Conservation (phyloP, 2,797 vertebrate genomes). For the Phyllotis vaccarum region DNA sequence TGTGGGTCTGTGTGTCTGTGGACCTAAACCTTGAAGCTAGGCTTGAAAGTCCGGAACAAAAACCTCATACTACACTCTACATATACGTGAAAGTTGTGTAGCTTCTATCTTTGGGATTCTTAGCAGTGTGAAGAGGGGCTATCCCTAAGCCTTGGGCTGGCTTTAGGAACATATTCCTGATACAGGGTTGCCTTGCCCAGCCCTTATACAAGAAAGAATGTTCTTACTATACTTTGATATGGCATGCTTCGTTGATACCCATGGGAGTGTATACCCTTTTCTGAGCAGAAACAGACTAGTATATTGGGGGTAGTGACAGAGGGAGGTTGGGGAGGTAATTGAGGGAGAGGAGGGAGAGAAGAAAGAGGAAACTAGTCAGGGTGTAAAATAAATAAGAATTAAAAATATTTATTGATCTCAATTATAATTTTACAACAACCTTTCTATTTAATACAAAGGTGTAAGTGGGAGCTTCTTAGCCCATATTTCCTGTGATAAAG, state of each 20-base stretch:
- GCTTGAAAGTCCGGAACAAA: too few species aligned
- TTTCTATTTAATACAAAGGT: background rate
- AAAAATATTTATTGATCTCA: background rate
- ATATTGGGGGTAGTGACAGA: background rate
- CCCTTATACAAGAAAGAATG: background rate
- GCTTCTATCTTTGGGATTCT: too few species aligned
- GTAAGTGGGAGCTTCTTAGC: background rate
- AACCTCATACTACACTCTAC: too few species aligned
- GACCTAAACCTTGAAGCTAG: too few species aligned
- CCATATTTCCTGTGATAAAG: fast-evolving
- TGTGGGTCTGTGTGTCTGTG: too few species aligned
- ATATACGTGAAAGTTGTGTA: background rate
- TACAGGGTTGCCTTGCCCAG: too few species aligned
- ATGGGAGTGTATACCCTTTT: background rate
- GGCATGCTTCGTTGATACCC: background rate
- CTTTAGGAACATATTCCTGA: too few species aligned
- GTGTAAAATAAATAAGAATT: background rate
- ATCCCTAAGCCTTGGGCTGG: too few species aligned
- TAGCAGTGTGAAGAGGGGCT: too few species aligned
- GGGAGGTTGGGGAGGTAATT: too few species aligned
- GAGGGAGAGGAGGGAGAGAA: background rate
- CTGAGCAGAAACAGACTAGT: background rate
- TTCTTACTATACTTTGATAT: background rate
- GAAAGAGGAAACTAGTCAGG: background rate
- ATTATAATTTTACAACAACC: fast-evolving